These are phyloP conservation scores for Trichopoda pennipes DNA, from an alignment of 2,888 invertebrate species.

Conservation along the genomic window DNA sequence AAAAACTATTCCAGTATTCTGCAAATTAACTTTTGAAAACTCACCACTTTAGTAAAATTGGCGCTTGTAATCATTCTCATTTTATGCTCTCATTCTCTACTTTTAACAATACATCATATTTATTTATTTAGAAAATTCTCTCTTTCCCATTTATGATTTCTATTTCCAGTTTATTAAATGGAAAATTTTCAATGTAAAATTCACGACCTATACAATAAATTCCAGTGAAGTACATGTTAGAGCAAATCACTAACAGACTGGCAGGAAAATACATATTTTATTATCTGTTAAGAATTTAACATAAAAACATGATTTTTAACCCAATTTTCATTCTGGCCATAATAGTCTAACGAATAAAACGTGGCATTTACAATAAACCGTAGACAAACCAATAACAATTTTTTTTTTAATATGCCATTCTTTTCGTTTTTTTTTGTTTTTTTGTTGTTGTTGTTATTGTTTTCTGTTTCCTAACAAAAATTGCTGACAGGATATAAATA, in stretches of 20 bases:
- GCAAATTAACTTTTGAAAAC: not conserved
- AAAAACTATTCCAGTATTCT: conserved; percentile 7
- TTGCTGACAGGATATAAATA: conserved; percentile 53
- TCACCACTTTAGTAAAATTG: conserved; percentile 33
- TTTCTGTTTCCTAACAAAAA: no score
- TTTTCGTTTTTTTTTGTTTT: not conserved
- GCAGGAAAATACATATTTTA: conserved; percentile 32
- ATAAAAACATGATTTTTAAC: conserved; percentile 60
- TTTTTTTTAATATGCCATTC: conserved; percentile 5
- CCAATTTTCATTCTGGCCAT: conserved; percentile 51
- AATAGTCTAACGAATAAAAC: conserved; percentile 35
- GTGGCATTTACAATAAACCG: conserved; percentile 14
- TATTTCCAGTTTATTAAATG: conserved; percentile 44
- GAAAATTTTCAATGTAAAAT: conserved; percentile 36
- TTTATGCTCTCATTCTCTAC: not conserved
- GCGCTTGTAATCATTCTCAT: conserved; percentile 8
- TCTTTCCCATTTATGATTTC: conserved; percentile 27
- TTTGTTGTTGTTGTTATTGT: not conserved
- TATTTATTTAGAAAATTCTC: not conserved
- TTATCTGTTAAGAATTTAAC: conserved; percentile 54
- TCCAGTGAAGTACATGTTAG: conserved; percentile 58
- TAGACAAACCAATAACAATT: conserved; percentile 11
- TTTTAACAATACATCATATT: not conserved
- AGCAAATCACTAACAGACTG: conserved; percentile 28
- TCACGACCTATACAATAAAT: conserved; percentile 67